Evolutionary conservation across 2,113 vertebrate species (phyloP).

Genomic region (Corydoras maculifer): DNA sequence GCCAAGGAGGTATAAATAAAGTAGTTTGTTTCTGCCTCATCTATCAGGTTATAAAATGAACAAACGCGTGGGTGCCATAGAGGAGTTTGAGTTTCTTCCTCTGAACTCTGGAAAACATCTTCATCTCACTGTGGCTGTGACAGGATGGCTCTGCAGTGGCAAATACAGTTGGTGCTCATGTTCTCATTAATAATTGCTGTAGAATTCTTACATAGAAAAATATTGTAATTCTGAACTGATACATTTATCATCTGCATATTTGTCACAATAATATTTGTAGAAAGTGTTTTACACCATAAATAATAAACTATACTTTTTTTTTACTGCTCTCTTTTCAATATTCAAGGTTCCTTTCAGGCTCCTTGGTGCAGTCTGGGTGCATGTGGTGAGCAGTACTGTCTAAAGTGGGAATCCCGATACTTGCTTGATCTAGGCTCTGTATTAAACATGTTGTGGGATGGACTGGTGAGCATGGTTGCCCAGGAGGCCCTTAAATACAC

Average conservation of each 20-base stretch:
- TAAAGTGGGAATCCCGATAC: conserved; percentile 94
- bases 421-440: conserved; percentile 82
- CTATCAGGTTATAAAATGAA: conserved; percentile 95
- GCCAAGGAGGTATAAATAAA: no score
- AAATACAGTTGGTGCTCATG: conserved; percentile 80
- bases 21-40: neutral
- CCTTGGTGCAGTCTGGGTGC: conserved; percentile 79
- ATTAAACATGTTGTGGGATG: conserved; percentile 80
- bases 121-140: conserved; percentile 84
- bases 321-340: neutral
- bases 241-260: neutral
- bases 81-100: conserved; percentile 93
- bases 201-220: no score
- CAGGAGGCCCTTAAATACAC: conserved; percentile 96
- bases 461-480: conserved; percentile 85
- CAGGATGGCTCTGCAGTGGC: conserved; percentile 88
- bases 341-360: conserved; percentile 73
- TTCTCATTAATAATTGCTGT: neutral
- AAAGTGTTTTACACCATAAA: neutral
- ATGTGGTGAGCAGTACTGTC: conserved; percentile 87
- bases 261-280: neutral
- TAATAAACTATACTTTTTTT: neutral
- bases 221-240: no score
- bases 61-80: conserved; percentile 89
- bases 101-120: conserved; percentile 83